A percentile compares a stretch with the other conserved stretches of the same genome.
Evolutionary conservation across 2,888 invertebrate genomes (phyloP).

Genomic region (Yponomeuta malinellus): DNA sequence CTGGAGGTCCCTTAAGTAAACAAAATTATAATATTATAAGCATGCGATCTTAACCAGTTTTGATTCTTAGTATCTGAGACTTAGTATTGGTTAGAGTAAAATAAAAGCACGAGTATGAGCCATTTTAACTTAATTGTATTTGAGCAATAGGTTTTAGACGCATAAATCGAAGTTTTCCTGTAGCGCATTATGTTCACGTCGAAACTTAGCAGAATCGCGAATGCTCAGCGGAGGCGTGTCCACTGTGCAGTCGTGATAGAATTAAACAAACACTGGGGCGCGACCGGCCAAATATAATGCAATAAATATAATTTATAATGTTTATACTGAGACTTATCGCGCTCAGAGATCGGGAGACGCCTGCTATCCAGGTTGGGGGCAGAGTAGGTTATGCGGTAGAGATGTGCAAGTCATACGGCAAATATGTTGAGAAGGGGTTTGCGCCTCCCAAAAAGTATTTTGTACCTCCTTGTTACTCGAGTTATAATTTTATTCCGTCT

Average conservation of each 20-base stretch:
- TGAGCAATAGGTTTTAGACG: too few species aligned
- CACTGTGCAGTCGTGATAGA: constrained; percentile 41
- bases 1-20: too few species aligned
- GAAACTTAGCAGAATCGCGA: background rate
- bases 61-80: too few species aligned
- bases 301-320: constrained; percentile 74
- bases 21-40: too few species aligned
- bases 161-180: too few species aligned
- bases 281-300: constrained; percentile 56
- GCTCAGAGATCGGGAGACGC: constrained; percentile 58
- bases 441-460: too few species aligned
- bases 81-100: too few species aligned
- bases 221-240: constrained; percentile 8
- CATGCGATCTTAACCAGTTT: too few species aligned
- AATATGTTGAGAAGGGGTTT: background rate
- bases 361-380: constrained; percentile 35
- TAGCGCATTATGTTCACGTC: background rate
- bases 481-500: too few species aligned
- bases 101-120: too few species aligned
- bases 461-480: too few species aligned
- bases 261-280: constrained; percentile 59
- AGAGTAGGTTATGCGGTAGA: constrained; percentile 32
- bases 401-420: background rate
- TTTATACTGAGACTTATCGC: constrained; percentile 60
- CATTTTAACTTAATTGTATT: too few species aligned